Evolutionary conservation across 2,888 invertebrate species (phyloP), one percentile per base, ranked within the genome.

Genomic region (Schizotus pectinicornis): DNA sequence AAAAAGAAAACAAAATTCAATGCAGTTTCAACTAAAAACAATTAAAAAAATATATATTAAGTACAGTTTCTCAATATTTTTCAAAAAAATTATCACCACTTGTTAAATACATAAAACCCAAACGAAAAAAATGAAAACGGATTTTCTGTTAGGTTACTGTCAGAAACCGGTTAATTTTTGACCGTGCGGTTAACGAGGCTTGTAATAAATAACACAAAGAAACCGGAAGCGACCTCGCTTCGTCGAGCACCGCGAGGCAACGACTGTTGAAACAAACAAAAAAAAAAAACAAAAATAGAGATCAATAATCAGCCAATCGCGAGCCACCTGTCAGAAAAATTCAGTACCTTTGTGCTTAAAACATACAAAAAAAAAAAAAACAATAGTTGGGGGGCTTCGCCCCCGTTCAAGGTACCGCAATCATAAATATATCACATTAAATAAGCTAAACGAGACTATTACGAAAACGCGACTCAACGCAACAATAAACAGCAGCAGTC

Each of bases 351-450:
- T 72, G 72, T 69, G 72, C 72, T 69, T 68, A 72, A 69, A 63
- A 61, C 56, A 67, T 69, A 71, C 58, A 68, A 64, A 64, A 62
- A 63, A 64, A 54, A 35, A 56, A 38, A 36, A 60, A 49, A 45
- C 46, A 56, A 63, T 35, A 58, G 49, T 38, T 43, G 47, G 60
- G 52, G 67, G 67, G 65, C 59, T 66, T 60, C 58, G 61, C 57
- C 51, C 51, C 38, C 6, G 12, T 33, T 47, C 14, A 54, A 72
- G 74, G 74, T 75, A 75, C 72, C 68, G 67, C 67, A 65, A 67
- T 69, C 67, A 72, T 71, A 72, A 71, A 73, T 71, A 74, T 76
- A 73, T 76, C 76, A 77, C 76, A 77, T 75, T 74, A 73, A 74
- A 73, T 72, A 73, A 74, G 72, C 73, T 72, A 73, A 71, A 69